Evolutionary conservation across 2,797 vertebrate species (phyloP), one percentile per base, ranked within the genome.

Genomic region (Argyrosomus regius): DNA sequence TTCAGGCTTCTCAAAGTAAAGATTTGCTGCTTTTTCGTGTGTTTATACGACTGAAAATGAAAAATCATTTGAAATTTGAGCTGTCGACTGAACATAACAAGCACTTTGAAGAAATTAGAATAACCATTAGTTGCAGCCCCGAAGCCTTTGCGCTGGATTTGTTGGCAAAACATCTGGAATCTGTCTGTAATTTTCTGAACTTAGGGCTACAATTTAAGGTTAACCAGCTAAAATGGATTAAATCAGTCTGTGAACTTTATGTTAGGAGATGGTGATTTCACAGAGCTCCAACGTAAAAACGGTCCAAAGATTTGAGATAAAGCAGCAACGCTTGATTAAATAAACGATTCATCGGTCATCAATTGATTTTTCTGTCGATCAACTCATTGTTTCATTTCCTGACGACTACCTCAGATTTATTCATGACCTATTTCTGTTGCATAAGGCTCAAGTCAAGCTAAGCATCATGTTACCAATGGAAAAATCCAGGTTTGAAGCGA

Each of bases 1-100:
- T 45, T 5, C 3, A 45, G 11, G 43, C 9, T 13, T 43, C 18
- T n/a, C 18, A 3, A 16, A 18, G 7, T 26, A 24, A 66, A 28
- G 24, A 16, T 68, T 31, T 45, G 6, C 39, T n/a, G 46, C 53
- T 57, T 35, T 54, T 28, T 1, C 28, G 6, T 43, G 52, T 49
- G 35, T 64, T 72, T 58, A 18, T 58, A 6, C 22, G 41, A 77
- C 67, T 52, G 11, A 24, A 65, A 72, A 72, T 35, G 17, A 41
- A 71, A 61, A 58, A 31, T n/a, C 35, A 26, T 69, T 61, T 43
- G 6, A 58, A 20, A 53, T 61, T 49, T 69, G 50, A 28, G 64
- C 50, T 48, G 64, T 46, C 64, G 22, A 26, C 5, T 10, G 20
- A n/a, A 54, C n/a, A 50, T 20, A 77, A 68, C n/a, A 52, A 63